These are phyloP conservation scores for Schizaphis graminum DNA, from an alignment of 2,888 invertebrate genomes.

Conservation along the genomic window DNA sequence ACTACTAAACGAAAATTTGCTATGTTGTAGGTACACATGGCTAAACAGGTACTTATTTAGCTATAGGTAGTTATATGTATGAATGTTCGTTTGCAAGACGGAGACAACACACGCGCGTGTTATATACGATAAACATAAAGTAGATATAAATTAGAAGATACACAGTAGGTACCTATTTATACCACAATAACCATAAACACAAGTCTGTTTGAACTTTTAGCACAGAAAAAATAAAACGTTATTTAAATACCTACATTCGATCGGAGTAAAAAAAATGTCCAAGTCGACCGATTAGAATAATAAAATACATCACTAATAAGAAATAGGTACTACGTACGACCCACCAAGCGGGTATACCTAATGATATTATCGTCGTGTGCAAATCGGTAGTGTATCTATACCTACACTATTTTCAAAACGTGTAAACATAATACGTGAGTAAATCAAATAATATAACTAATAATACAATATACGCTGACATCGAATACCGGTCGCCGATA, in stretches of 20 bases:
- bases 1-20: no score
- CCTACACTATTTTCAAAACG: background rate
- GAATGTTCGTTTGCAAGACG: no score
- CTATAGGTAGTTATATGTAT: no score
- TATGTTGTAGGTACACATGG: no score
- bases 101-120: no score
- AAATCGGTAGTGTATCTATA: background rate
- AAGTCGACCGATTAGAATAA: background rate
- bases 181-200: background rate
- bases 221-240: no score
- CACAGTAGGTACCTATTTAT: background rate
- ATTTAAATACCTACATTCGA: background rate
- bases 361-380: background rate
- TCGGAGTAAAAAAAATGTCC: background rate
- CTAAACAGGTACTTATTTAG: no score
- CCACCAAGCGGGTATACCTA: no score
- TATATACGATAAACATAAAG: background rate
- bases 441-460: background rate
- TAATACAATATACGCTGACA: background rate
- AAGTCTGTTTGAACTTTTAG: background rate
- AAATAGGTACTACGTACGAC: no score
- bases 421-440: background rate
- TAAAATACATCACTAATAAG: no score
- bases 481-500: background rate
- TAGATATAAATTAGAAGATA: background rate